Conservation (phyloP, 2,113 vertebrate species). For the Quiscalus mexicanus region DNA sequence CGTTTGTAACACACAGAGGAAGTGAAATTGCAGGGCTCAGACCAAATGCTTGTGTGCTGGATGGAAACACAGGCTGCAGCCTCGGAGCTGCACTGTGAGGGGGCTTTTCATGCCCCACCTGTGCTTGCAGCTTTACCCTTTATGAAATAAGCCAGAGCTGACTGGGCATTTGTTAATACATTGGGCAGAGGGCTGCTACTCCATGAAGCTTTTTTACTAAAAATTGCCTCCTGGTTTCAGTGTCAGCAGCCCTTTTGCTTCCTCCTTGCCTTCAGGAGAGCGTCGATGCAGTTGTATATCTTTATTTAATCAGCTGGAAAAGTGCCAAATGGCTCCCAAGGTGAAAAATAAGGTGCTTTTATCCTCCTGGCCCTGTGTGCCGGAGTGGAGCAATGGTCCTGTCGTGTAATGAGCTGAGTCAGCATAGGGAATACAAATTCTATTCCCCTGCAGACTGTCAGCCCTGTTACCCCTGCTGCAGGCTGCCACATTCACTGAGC, state of each 20-base stretch:
- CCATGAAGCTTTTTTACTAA: background rate
- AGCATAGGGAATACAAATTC: background rate
- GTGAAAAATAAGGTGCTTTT: slow-evolving; percentile 28
- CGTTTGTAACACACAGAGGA: background rate
- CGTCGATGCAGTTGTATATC: background rate
- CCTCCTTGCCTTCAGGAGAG: background rate
- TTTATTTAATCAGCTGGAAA: background rate
- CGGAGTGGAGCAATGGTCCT: background rate
- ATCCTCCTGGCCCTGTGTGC: background rate
- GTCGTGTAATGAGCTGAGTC: background rate
- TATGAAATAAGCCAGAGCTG: background rate
- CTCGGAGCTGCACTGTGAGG: background rate
- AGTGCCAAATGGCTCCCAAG: background rate
- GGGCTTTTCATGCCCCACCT: background rate
- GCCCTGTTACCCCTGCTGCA: background rate
- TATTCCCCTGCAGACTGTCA: background rate
- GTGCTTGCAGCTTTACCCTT: background rate
- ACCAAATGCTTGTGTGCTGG: background rate
- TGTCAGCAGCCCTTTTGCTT: background rate
- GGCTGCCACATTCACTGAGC: fast-evolving
- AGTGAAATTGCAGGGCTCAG: background rate
- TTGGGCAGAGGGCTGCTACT: background rate
- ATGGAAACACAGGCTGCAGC: background rate
- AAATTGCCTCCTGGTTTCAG: background rate
- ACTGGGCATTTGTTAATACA: background rate